Percentiles rank a stretch among this genome's conserved stretches.
These are phyloP conservation scores for Diarsia rubi DNA, from an alignment of 2,888 invertebrate genomes.

Conservation along the genomic window DNA sequence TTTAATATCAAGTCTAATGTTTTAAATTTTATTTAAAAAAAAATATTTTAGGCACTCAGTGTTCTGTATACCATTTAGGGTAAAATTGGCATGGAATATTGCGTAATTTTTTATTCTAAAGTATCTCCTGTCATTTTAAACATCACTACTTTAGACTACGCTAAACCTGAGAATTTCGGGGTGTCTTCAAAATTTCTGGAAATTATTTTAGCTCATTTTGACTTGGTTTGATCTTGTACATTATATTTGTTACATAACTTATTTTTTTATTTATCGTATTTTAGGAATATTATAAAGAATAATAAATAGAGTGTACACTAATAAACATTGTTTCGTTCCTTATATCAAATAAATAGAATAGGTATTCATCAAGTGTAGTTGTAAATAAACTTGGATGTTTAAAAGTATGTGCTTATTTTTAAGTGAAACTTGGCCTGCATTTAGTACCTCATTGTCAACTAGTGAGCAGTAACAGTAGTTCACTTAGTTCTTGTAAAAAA, in stretches of 20 bases:
- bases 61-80: constrained; percentile 54
- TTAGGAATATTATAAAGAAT: constrained; percentile 80
- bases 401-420: constrained; percentile 35
- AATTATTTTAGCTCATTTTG: constrained; percentile 71
- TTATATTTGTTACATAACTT: constrained; percentile 81
- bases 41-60: constrained; percentile 67
- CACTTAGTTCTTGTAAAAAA: constrained; percentile 15
- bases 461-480: constrained; percentile 17
- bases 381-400: constrained; percentile 45
- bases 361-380: constrained; percentile 52
- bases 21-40: constrained; percentile 70
- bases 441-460: constrained; percentile 48
- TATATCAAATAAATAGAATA: background rate
- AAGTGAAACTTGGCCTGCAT: constrained; percentile 47
- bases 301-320: constrained; percentile 76
- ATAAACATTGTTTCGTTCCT: constrained; percentile 61
- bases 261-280: constrained; percentile 83
- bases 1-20: constrained; percentile 69
- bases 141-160: constrained; percentile 62
- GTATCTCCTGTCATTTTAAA: constrained; percentile 51
- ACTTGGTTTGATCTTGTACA: constrained; percentile 79
- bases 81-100: constrained; percentile 66
- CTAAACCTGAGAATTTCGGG: constrained; percentile 38
- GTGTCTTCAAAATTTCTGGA: constrained; percentile 50
- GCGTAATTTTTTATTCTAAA: constrained; percentile 68